Evolutionary conservation across 2,888 invertebrate genomes (phyloP).

Genomic region (Caprella mutica): DNA sequence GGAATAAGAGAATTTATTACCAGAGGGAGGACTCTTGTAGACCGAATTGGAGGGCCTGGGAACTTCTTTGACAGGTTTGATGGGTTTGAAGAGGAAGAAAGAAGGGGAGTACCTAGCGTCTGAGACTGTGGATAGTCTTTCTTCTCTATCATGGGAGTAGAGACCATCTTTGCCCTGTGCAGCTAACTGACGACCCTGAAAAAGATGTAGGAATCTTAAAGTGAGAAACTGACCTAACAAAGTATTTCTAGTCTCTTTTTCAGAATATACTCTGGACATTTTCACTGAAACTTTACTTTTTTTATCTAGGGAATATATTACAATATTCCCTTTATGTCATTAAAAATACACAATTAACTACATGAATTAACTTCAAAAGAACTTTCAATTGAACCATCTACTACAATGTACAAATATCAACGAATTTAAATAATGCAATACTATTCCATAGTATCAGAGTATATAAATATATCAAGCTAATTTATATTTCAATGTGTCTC

Average conservation of each 20-base stretch:
- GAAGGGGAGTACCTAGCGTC: slow-evolving; percentile 67
- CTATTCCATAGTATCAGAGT: not conserved
- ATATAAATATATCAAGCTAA: not conserved
- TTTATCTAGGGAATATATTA: no score
- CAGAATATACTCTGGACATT: no score
- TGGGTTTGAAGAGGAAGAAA: slow-evolving; percentile 84
- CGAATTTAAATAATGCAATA: not conserved
- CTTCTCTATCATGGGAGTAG: slow-evolving; percentile 49
- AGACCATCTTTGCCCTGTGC: slow-evolving; percentile 78
- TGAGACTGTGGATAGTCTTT: slow-evolving; percentile 61
- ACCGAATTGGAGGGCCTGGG: slow-evolving; percentile 1
- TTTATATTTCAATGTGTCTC: not conserved
- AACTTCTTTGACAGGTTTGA: slow-evolving; percentile 38
- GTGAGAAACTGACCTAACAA: no score
- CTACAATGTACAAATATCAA: not conserved
- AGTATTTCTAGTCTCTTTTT: no score
- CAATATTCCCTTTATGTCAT: no score
- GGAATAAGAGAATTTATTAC: no score
- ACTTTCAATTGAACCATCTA: slow-evolving; percentile 6
- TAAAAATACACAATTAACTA: no score
- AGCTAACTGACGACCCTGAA: slow-evolving; percentile 70
- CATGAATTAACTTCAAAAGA: no score
- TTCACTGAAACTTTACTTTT: no score
- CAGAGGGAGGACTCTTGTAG: slow-evolving; percentile 8
- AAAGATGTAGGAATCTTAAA: no score